Percentiles rank a stretch among this genome's conserved stretches.
These are phyloP conservation scores for Elymnias hypermnestra DNA, from an alignment of 1,140 invertebrate genomes.

Conservation along the genomic window DNA sequence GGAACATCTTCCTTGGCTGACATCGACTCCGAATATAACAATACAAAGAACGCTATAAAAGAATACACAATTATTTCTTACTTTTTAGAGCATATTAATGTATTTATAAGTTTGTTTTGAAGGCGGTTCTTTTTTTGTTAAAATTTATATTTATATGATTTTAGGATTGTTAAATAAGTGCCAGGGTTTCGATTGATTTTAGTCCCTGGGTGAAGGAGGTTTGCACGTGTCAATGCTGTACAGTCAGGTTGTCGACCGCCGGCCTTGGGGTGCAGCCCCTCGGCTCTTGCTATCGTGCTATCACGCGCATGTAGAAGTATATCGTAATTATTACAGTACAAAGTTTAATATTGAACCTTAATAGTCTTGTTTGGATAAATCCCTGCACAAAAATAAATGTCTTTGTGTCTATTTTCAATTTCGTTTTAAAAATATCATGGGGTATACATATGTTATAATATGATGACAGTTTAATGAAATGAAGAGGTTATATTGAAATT, in stretches of 20 bases:
- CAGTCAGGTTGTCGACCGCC: constrained; percentile 61
- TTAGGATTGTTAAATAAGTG: neutral
- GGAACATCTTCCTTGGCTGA: too few species aligned
- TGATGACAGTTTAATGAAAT: too few species aligned
- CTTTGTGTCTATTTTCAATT: constrained; percentile 8
- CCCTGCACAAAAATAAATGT: constrained; percentile 8
- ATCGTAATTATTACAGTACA: constrained; percentile 1
- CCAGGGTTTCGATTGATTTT: constrained; percentile 10
- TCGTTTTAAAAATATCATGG: neutral
- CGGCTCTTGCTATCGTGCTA: constrained; percentile 4
- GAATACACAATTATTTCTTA: too few species aligned
- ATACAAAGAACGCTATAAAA: too few species aligned
- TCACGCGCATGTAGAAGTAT: neutral
- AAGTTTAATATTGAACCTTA: constrained; percentile 1
- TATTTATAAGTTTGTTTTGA: too few species aligned
- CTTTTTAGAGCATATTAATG: too few species aligned
- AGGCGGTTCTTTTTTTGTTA: too few species aligned
- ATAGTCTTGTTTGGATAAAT: constrained; percentile 1
- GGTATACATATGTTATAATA: too few species aligned
- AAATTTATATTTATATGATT: too few species aligned
- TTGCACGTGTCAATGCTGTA: constrained; percentile 51
- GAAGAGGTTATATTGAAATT: too few species aligned
- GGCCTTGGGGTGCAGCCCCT: constrained; percentile 57
- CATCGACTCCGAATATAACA: too few species aligned
- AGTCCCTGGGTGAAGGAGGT: constrained; percentile 47